Evolutionary conservation across 2,797 vertebrate genomes (phyloP).

Genomic region (Crypturellus tataupa): DNA sequence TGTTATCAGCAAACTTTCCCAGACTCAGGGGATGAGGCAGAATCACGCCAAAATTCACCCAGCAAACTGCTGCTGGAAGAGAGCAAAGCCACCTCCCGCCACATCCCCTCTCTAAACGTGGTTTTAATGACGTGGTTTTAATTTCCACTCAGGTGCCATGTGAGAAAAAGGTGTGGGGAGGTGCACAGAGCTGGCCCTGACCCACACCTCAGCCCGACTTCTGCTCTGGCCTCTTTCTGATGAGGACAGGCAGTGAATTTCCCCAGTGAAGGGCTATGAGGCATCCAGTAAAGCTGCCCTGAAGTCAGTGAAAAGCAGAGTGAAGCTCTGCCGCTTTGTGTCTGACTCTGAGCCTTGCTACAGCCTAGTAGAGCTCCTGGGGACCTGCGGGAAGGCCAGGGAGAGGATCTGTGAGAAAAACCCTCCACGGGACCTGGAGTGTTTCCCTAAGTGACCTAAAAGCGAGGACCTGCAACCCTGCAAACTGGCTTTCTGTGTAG

Average conservation of each 20-base stretch:
- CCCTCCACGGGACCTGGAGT: not conserved
- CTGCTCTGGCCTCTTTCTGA: not conserved
- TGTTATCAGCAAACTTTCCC: not conserved
- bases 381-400: not conserved
- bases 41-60: not conserved
- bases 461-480: not conserved
- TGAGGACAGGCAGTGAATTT: not conserved
- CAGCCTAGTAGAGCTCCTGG: not conserved
- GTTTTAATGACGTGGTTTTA: not conserved
- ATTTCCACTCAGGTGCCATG: not conserved
- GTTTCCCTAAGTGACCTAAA: not conserved
- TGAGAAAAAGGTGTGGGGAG: not conserved
- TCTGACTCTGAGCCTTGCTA: not conserved
- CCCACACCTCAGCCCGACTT: not conserved
- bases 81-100: fast-evolving
- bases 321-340: slow-evolving; percentile 16
- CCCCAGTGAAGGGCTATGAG: fast-evolving
- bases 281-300: not conserved
- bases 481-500: not conserved
- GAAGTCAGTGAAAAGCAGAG: not conserved
- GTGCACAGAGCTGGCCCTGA: not conserved
- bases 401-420: slow-evolving; percentile 45
- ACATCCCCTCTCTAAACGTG: fast-evolving
- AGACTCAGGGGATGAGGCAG: not conserved
- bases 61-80: not conserved